Conservation (phyloP, 2,797 vertebrate species). For the Limosa lapponica region DNA sequence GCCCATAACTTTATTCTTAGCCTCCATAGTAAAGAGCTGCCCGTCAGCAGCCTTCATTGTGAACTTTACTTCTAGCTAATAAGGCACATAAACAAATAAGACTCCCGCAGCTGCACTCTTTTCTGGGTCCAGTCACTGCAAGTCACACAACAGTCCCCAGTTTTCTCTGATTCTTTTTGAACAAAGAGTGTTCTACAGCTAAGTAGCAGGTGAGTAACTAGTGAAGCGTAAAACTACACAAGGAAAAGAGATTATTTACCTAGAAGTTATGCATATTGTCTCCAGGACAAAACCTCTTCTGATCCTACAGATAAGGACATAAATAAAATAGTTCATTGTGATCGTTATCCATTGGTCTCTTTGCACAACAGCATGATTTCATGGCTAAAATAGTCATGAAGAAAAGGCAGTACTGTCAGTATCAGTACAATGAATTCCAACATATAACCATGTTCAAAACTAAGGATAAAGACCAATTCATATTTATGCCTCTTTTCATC, state of each 20-base stretch:
- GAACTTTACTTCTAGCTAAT: constrained; percentile 14
- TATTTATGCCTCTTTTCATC: background rate
- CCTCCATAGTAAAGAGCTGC: background rate
- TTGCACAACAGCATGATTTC: background rate
- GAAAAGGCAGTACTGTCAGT: background rate
- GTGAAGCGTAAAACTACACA: constrained; percentile 18
- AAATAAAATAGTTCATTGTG: constrained; percentile 18
- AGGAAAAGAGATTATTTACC: constrained; percentile 47
- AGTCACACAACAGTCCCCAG: background rate
- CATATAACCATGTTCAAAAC: background rate
- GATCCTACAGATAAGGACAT: background rate
- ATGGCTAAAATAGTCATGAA: background rate
- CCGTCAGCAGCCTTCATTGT: background rate
- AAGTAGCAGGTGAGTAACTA: constrained; percentile 57
- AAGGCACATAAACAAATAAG: background rate
- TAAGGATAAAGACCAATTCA: background rate
- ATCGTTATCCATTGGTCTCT: background rate
- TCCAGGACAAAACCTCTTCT: constrained; percentile 43
- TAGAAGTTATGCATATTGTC: constrained; percentile 50
- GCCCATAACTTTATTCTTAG: background rate
- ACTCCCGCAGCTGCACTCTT: constrained; percentile 38
- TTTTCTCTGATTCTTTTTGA: background rate
- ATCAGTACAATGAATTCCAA: background rate
- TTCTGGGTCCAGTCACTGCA: background rate
- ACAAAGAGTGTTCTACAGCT: constrained; percentile 30